Evolutionary conservation across 2,888 invertebrate species (phyloP).

Genomic region (Anticlea derivata): DNA sequence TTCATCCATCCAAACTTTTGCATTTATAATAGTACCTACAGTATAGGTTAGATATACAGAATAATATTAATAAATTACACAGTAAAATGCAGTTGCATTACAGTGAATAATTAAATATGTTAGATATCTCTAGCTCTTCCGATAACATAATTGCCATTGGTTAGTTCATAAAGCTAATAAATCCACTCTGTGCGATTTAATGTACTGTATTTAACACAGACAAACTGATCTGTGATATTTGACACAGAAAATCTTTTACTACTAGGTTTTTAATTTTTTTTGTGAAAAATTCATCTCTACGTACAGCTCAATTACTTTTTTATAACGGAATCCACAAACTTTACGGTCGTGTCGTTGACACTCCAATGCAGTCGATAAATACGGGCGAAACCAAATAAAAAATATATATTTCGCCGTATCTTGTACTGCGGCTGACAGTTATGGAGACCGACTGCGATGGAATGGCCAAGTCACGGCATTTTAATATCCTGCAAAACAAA

Average conservation of each 20-base stretch:
- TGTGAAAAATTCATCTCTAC: too few relatives aligned
- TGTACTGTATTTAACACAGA: too few relatives aligned
- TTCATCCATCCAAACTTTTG: too few relatives aligned
- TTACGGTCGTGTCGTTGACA: slow-evolving; percentile 32
- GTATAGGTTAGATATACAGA: too few relatives aligned
- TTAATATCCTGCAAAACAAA: slow-evolving; percentile 13
- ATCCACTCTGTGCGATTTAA: too few relatives aligned
- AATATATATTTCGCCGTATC: slow-evolving; percentile 32
- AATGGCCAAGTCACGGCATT: not conserved
- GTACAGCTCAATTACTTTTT: not conserved
- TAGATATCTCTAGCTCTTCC: not conserved
- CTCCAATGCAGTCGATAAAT: slow-evolving; percentile 30
- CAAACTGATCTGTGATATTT: too few relatives aligned
- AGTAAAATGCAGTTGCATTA: too few relatives aligned
- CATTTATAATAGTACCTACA: too few relatives aligned
- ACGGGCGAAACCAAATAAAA: slow-evolving; percentile 30
- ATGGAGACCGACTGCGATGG: slow-evolving; percentile 29
- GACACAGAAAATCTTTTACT: too few relatives aligned
- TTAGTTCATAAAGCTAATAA: slow-evolving; percentile 21
- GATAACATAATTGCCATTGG: slow-evolving; percentile 6
- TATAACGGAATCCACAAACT: slow-evolving; percentile 7
- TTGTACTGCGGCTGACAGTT: slow-evolving; percentile 34
- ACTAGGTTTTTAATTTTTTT: too few relatives aligned
- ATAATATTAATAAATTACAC: too few relatives aligned
- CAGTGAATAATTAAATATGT: not conserved